These are phyloP conservation scores for Trichoplusia ni DNA, from an alignment of 1,140 invertebrate species.

Conservation along the genomic window DNA sequence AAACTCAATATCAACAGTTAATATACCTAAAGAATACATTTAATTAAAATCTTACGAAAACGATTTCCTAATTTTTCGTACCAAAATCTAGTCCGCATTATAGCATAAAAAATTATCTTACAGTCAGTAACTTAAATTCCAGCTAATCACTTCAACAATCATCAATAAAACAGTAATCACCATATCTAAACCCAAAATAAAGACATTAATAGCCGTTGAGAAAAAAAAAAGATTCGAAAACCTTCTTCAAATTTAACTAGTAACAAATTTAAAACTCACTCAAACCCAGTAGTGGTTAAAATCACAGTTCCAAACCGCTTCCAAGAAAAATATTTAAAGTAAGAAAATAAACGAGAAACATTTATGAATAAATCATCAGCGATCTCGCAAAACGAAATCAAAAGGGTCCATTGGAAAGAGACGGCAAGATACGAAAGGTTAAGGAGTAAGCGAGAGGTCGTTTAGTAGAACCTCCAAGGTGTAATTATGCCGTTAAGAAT, in stretches of 20 bases:
- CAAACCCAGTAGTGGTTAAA: constrained; percentile 42
- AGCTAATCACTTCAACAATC: too few species aligned
- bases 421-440: constrained; percentile 5
- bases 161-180: too few species aligned
- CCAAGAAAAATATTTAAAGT: constrained; percentile 38
- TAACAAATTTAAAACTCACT: constrained; percentile 17
- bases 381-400: constrained; percentile 35
- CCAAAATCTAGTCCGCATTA: too few species aligned
- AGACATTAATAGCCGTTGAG: background rate
- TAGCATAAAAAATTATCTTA: too few species aligned
- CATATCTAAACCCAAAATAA: too few species aligned
- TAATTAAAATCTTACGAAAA: too few species aligned
- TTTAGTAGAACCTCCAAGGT: constrained; percentile 39
- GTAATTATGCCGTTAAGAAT: constrained; percentile 65
- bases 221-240: background rate
- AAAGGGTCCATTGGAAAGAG: constrained; percentile 36
- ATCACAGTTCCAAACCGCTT: constrained; percentile 45
- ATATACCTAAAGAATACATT: too few species aligned
- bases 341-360: constrained; percentile 35
- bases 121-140: too few species aligned
- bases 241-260: constrained; percentile 2
- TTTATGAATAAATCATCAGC: constrained; percentile 55
- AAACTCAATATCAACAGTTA: too few species aligned
- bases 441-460: constrained; percentile 34
- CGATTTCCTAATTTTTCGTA: too few species aligned